Evolutionary conservation across 1,140 invertebrate species (phyloP).

Genomic region (Papilio polytes): DNA sequence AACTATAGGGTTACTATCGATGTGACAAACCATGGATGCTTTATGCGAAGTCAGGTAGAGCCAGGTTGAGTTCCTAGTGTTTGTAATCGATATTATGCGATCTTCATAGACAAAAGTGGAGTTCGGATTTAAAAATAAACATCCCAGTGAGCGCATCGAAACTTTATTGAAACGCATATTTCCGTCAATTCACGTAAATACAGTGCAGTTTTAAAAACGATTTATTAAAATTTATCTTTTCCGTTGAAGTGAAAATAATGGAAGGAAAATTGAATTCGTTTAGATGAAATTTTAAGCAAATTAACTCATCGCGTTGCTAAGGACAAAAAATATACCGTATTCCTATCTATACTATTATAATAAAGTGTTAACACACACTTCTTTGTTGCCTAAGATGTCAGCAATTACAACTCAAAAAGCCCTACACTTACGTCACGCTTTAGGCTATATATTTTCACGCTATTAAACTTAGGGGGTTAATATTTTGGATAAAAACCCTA

Average conservation of each 20-base stretch:
- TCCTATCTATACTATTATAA: too few species aligned
- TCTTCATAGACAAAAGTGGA: neutral
- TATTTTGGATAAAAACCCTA: too few species aligned
- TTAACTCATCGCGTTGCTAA: neutral
- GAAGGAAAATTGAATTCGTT: neutral
- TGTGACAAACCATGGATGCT: neutral
- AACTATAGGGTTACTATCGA: too few species aligned
- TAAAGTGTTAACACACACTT: too few species aligned
- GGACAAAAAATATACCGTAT: neutral
- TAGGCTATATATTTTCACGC: too few species aligned
- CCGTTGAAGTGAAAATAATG: neutral
- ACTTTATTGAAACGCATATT: slow-evolving; percentile 1
- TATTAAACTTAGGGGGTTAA: too few species aligned
- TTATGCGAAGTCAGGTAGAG: neutral
- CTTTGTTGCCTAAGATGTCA: too few species aligned
- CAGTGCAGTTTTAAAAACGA: neutral
- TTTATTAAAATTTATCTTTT: slow-evolving; percentile 7
- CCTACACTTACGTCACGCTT: too few species aligned
- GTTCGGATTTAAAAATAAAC: slow-evolving; percentile 11
- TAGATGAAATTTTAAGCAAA: neutral
- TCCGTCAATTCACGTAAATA: slow-evolving; percentile 5
- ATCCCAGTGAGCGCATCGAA: neutral
- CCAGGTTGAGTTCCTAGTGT: neutral
- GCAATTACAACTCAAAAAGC: too few species aligned
- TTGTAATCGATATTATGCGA: neutral